These are phyloP conservation scores for Turdus rufiventris DNA, from an alignment of 2,113 vertebrate genomes.

Conservation along the genomic window DNA sequence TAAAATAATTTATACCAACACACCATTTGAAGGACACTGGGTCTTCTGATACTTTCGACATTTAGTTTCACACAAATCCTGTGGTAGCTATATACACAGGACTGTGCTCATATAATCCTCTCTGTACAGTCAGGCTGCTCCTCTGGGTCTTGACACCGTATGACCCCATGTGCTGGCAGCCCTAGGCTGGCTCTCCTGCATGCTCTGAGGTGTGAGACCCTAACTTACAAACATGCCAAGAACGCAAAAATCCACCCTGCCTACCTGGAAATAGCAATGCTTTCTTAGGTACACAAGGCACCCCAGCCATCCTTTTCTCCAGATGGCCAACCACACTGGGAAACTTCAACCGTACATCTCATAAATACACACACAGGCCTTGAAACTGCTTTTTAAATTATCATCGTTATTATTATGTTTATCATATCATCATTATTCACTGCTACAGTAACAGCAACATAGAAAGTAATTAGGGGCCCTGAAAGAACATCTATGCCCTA, in stretches of 20 bases:
- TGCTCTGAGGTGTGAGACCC: background rate
- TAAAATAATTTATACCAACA: background rate
- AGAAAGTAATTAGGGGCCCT: background rate
- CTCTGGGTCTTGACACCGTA: rapidly evolving
- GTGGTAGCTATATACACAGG: background rate
- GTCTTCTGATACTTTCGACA: background rate
- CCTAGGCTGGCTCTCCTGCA: background rate
- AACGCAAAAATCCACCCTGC: background rate
- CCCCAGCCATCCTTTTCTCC: background rate
- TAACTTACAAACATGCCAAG: background rate
- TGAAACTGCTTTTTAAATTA: background rate
- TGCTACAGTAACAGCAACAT: background rate
- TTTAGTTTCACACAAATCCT: background rate
- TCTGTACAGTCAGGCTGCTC: background rate
- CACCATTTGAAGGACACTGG: background rate
- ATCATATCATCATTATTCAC: background rate
- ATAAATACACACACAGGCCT: background rate
- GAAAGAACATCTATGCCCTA: background rate
- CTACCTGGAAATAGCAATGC: background rate
- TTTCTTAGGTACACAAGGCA: background rate
- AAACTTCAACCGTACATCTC: background rate
- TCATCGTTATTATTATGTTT: background rate
- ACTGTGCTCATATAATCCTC: background rate
- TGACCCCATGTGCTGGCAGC: background rate
- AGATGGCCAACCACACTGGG: rapidly evolving